phyloP scores from a whole-genome alignment of 2,888 invertebrate genomes.

The Hydroisotoma schaefferi region DNA sequence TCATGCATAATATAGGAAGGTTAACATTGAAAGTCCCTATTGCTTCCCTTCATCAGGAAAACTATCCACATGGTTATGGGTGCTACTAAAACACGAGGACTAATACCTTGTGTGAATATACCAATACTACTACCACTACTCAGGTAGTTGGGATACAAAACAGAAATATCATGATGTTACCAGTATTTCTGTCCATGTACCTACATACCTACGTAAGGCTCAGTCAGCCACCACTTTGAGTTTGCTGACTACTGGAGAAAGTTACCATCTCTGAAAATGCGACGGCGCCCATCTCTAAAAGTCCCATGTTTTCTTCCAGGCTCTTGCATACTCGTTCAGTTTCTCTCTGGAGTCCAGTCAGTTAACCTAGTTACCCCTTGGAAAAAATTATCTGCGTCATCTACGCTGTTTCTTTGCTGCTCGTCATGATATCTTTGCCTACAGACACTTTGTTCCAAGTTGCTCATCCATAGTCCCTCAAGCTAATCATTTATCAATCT shows the following conservation, averaged over 20 bases:
- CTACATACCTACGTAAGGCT: no score
- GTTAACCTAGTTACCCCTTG: conserved; percentile 37
- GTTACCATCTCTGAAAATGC: conserved; percentile 4
- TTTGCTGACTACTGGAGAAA: conserved; percentile 3
- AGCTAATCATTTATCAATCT: conserved; percentile 6
- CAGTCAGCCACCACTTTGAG: no score
- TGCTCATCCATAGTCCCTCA: not conserved
- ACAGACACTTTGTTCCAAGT: not conserved
- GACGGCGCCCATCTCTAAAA: conserved; percentile 7
- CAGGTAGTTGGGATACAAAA: not conserved
- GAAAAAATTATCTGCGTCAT: not conserved
- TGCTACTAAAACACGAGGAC: not conserved
- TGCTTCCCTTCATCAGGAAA: no score
- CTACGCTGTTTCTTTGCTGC: not conserved
- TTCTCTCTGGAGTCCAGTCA: conserved; percentile 38
- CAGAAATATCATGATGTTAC: no score
- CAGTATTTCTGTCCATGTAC: no score
- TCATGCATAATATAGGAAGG: no score
- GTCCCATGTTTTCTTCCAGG: conserved; percentile 17
- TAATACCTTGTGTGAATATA: not conserved
- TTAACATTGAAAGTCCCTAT: no score
- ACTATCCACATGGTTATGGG: no score
- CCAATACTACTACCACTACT: not conserved
- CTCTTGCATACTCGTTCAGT: conserved; percentile 28
- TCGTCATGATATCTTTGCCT: not conserved